phyloP scores from a whole-genome alignment of 35 echinoderm and acorn worm genomes.

The Ophiothrix spiculata region DNA sequence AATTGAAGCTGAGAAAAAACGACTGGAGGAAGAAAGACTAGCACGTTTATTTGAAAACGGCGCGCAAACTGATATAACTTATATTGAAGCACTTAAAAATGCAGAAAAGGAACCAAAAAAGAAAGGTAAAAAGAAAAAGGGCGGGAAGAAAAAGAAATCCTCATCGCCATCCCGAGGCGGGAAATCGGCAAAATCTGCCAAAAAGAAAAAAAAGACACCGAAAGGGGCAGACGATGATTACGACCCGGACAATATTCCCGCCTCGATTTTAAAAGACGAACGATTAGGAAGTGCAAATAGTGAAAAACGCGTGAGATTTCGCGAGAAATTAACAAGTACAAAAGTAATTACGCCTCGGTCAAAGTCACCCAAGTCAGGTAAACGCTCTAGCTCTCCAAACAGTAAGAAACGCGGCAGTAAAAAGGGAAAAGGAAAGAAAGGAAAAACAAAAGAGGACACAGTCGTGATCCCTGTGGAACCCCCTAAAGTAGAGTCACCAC shows the following conservation, averaged over 20 bases:
- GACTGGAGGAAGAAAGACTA: constrained; percentile 17
- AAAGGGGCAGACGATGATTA: neutral
- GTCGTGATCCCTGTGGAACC: neutral
- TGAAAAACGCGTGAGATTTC: constrained; percentile 24
- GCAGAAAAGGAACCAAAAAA: constrained; percentile 5
- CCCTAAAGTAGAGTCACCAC: neutral
- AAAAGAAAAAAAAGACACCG: neutral
- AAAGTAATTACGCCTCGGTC: neutral
- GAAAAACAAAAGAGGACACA: neutral
- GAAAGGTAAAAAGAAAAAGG: neutral
- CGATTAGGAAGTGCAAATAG: neutral
- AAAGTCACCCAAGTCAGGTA: too few relatives aligned
- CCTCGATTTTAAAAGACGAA: neutral
- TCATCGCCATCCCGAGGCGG: neutral
- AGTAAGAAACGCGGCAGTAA: neutral
- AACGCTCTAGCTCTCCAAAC: neutral
- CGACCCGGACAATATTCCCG: neutral
- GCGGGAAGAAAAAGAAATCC: neutral
- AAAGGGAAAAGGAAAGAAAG: neutral
- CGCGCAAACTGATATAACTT: neutral
- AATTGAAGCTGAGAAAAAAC: neutral
- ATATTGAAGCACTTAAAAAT: constrained; percentile 14
- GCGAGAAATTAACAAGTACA: constrained; percentile 18
- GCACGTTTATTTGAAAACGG: neutral
- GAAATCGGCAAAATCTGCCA: neutral